Conservation (phyloP, 23 tunicate genomes). For the Halocynthia roretzi region DNA sequence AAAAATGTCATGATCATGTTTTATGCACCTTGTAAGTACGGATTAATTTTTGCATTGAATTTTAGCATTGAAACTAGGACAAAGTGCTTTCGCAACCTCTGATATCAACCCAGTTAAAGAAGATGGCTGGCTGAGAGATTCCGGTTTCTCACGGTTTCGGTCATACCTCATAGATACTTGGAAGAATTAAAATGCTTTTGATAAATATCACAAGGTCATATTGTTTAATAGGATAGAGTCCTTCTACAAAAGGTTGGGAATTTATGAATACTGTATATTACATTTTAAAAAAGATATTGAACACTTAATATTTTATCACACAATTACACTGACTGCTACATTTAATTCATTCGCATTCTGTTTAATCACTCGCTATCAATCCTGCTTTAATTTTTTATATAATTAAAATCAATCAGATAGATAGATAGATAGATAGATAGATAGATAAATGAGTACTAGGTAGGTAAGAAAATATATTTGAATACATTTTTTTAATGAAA, state of each 20-base stretch:
- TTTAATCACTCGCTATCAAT: too few relatives aligned
- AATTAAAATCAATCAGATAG: too few relatives aligned
- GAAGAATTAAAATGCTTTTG: neutral
- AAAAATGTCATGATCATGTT: constrained; percentile 74
- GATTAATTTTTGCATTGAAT: neutral
- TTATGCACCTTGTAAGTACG: constrained; percentile 67
- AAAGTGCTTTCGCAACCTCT: too few relatives aligned
- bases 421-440: too few relatives aligned
- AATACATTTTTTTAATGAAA: neutral
- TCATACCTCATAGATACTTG: neutral
- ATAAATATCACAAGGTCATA: neutral
- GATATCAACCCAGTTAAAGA: neutral
- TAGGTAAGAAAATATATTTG: neutral
- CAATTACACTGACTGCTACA: too few relatives aligned
- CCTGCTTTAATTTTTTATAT: neutral
- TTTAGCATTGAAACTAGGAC: neutral
- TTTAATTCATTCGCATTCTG: too few relatives aligned
- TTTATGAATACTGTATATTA: too few relatives aligned
- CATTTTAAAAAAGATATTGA: too few relatives aligned
- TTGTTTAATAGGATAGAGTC: neutral
- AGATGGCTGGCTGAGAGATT: neutral
- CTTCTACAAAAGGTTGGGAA: neutral
- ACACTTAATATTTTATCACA: too few relatives aligned
- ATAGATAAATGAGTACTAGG: neutral
- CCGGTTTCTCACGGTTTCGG: neutral